Conservation (phyloP, 2,797 vertebrate genomes). For the Antennarius maculatus region DNA sequence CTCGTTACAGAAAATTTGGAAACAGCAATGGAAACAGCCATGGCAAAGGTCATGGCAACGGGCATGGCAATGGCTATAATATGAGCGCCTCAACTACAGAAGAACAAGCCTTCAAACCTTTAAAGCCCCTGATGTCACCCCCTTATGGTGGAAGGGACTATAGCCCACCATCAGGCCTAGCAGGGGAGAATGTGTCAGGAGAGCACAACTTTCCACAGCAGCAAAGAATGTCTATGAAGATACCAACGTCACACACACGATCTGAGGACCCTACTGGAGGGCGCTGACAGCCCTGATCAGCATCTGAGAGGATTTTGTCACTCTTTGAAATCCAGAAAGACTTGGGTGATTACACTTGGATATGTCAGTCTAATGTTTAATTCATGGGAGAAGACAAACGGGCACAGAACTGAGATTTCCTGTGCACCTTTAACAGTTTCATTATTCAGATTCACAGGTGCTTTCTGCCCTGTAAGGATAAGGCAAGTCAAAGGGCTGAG, state of each 20-base stretch:
- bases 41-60: slow-evolving; percentile 79
- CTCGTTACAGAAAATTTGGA: slow-evolving; percentile 88
- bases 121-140: slow-evolving; percentile 80
- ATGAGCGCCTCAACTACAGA: slow-evolving; percentile 59
- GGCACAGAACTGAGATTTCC: slow-evolving; percentile 49
- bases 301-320: slow-evolving; percentile 29
- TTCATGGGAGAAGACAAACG: slow-evolving; percentile 41
- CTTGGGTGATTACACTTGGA: slow-evolving; percentile 7
- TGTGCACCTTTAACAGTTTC: slow-evolving; percentile 47
- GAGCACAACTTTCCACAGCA: slow-evolving; percentile 79
- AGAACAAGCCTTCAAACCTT: slow-evolving; percentile 69
- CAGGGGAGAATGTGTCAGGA: slow-evolving; percentile 74
- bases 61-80: slow-evolving; percentile 83
- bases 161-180: slow-evolving; percentile 78
- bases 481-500: slow-evolving; percentile 52
- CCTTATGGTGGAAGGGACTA: slow-evolving; percentile 81
- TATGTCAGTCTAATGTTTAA: slow-evolving; percentile 41
- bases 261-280: slow-evolving; percentile 79
- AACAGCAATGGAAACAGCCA: slow-evolving; percentile 87
- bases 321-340: slow-evolving; percentile 1
- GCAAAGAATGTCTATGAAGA: slow-evolving; percentile 78
- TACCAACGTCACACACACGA: slow-evolving; percentile 65
- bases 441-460: slow-evolving; percentile 58
- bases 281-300: slow-evolving; percentile 49
- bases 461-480: slow-evolving; percentile 39